Percentiles rank a stretch among this genome's conserved stretches.
phyloP scores from a whole-genome alignment of 2,888 invertebrate species.

The Erebia epiphron region DNA sequence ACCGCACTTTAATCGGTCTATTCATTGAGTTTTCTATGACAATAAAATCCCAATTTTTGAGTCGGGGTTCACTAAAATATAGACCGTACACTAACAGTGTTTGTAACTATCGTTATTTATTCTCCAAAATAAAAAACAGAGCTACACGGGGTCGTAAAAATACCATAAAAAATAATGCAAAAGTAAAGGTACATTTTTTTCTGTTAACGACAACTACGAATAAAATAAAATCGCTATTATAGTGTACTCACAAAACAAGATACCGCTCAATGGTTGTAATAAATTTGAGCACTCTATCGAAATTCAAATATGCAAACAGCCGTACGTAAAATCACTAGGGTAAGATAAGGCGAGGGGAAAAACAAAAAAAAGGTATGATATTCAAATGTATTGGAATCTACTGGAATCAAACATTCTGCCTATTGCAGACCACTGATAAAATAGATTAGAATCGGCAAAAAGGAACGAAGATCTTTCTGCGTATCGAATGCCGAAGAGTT shows the following conservation, averaged over 20 bases:
- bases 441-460: neutral
- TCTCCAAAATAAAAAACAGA: constrained; percentile 8
- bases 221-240: constrained; percentile 49
- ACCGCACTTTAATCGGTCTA: too few species aligned
- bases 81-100: too few species aligned
- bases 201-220: constrained; percentile 24
- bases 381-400: constrained; percentile 59
- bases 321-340: constrained; percentile 71
- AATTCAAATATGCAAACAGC: constrained; percentile 78
- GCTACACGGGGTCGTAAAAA: constrained; percentile 1
- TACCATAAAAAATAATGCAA: constrained; percentile 21
- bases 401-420: constrained; percentile 55
- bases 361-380: constrained; percentile 74
- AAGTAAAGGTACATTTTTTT: constrained; percentile 3
- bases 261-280: constrained; percentile 59
- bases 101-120: neutral
- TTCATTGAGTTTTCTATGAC: too few species aligned
- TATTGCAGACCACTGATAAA: neutral
- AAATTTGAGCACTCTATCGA: constrained; percentile 73
- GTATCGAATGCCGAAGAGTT: too few species aligned
- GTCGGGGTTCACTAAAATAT: too few species aligned
- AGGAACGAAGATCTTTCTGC: too few species aligned
- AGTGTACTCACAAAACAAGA: constrained; percentile 58
- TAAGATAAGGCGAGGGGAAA: constrained; percentile 62
- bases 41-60: too few species aligned